Base-by-base conservation (phyloP, 2,888 invertebrate species). In the Sipha maydis region DNA sequence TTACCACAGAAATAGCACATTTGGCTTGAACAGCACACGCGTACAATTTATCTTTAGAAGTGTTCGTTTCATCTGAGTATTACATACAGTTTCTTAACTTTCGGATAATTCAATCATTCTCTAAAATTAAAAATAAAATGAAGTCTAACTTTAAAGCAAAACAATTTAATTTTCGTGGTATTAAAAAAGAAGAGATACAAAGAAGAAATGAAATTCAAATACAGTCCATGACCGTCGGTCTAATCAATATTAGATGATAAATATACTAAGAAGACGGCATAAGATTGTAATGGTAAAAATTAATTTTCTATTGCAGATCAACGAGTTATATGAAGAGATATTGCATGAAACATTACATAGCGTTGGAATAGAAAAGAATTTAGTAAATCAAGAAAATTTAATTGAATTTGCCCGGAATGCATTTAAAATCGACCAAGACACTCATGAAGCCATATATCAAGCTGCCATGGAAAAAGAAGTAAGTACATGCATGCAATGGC, bases 291-390 rank as follows among this genome's bases (percentile, higher is more conserved):
- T 83, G 25, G 76, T 78, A 25, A 56, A 28, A 89, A 79, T 73
- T 3, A 54, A 90, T 69, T 84, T 92, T 92, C 90, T 78, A 75
- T 91, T 92, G 67, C 93, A 96, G 96, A 95, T 97, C 91, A 97
- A 97, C 92, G 97, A 97, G 92, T 93, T 97, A 34, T 97, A 97
- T 92, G 93, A 95, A 91, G 96, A 97, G 92, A 93, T 97, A 89
- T 92, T 97, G 89, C 97, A 95, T 92, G 96, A 97, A 93, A 95
- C 96, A 89, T 93, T 96, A 89, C 96, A 97, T 92, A 96, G 96
- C 92, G 95, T 97, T 91, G 97, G 97, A 89, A 95, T 95, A 92
- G 95, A 96, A 90, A 94, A 93, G 69, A 94, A 94, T 89, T 95
- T 96, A 90, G 94, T 95, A 69, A 94, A 95, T 54, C 94, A 95